phyloP scores from a whole-genome alignment of 2,888 invertebrate species.

The Cabera pusaria region DNA sequence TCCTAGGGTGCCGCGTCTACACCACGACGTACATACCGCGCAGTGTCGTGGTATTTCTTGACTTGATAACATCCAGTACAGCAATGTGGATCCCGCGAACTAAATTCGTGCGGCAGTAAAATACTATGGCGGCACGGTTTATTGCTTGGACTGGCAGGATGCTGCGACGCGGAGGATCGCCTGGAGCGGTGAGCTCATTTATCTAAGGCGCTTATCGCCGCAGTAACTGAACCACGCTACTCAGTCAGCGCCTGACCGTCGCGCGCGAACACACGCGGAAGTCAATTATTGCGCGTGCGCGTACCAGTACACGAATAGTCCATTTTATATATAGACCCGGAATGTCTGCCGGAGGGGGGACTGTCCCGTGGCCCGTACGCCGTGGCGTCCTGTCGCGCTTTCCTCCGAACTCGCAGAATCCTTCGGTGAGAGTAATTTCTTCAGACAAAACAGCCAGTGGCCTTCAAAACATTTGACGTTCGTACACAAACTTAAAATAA shows the following conservation, averaged over 20 bases:
- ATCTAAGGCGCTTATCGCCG: slow-evolving; percentile 72
- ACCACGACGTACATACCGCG: slow-evolving; percentile 58
- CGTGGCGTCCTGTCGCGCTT: slow-evolving; percentile 82
- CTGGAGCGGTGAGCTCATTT: slow-evolving; percentile 79
- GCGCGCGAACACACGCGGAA: slow-evolving; percentile 80
- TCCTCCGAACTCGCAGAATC: slow-evolving; percentile 62
- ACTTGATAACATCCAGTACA: slow-evolving; percentile 59
- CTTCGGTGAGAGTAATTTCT: slow-evolving; percentile 73
- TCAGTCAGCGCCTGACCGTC: slow-evolving; percentile 77
- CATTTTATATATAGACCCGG: slow-evolving; percentile 75
- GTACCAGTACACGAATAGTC: slow-evolving; percentile 80
- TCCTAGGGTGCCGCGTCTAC: slow-evolving; percentile 55
- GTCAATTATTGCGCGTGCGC: slow-evolving; percentile 78
- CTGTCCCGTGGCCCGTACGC: slow-evolving; percentile 90
- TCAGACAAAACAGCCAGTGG: slow-evolving; percentile 49
- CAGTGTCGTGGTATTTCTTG: slow-evolving; percentile 69
- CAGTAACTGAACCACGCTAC: slow-evolving; percentile 60
- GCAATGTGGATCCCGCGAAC: slow-evolving; percentile 33
- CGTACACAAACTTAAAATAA: slow-evolving; percentile 71
- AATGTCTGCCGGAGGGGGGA: slow-evolving; percentile 82
- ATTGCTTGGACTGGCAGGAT: slow-evolving; percentile 73
- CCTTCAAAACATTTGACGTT: slow-evolving; percentile 62
- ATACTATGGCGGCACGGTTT: slow-evolving; percentile 63
- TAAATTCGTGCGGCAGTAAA: slow-evolving; percentile 13
- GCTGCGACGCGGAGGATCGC: slow-evolving; percentile 74